A percentile compares a stretch with the other conserved stretches of the same genome.
Conservation (phyloP, 2,113 vertebrate species). For the Heterotis niloticus region DNA sequence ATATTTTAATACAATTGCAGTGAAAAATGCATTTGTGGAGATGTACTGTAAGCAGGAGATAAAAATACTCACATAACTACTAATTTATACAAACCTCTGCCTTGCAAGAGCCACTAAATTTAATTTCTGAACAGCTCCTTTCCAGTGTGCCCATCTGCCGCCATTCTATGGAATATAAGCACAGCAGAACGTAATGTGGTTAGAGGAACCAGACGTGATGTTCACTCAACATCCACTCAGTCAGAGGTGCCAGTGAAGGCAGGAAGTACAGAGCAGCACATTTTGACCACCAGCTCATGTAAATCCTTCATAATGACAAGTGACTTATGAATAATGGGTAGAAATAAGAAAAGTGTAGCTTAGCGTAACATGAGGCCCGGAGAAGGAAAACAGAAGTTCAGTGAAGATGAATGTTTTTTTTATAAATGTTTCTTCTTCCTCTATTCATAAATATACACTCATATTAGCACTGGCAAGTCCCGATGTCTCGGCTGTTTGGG, state of each 20-base stretch:
- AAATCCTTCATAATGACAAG: background rate
- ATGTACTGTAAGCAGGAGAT: background rate
- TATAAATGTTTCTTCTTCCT: too few species aligned
- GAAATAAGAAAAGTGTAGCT: too few species aligned
- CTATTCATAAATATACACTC: too few species aligned
- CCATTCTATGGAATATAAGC: background rate
- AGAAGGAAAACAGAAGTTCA: too few species aligned
- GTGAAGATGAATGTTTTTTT: too few species aligned
- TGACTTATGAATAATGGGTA: too few species aligned
- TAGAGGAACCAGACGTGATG: background rate
- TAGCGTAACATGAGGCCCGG: too few species aligned
- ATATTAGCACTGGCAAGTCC: too few species aligned
- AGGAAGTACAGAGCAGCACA: background rate
- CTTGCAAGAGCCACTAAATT: background rate
- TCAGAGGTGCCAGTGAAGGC: background rate
- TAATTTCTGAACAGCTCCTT: background rate
- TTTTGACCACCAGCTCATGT: background rate
- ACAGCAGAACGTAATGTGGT: background rate
- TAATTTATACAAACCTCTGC: background rate
- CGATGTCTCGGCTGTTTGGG: too few species aligned
- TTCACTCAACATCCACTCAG: background rate
- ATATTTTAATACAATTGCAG: background rate
- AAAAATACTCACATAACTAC: background rate
- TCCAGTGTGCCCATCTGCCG: background rate
- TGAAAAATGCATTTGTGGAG: background rate